These are phyloP conservation scores for Calameuta filiformis DNA, from an alignment of 2,888 invertebrate species.

Conservation along the genomic window DNA sequence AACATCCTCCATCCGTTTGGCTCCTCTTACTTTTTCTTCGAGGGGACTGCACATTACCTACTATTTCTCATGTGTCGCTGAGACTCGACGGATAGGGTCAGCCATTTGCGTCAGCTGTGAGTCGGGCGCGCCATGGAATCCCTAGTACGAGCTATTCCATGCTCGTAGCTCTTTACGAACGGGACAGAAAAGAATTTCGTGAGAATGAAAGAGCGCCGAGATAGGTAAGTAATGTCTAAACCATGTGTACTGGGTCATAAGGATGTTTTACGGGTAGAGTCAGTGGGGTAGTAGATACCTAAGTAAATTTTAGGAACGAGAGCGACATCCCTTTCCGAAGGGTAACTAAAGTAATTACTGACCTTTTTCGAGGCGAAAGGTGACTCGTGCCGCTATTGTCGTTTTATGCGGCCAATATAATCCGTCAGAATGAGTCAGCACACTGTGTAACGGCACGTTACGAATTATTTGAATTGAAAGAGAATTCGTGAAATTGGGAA, in stretches of 20 bases:
- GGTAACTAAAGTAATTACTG: not conserved
- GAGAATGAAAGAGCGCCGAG: not conserved
- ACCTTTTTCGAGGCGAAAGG: not conserved
- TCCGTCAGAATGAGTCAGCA: not conserved
- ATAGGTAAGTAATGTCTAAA: not conserved
- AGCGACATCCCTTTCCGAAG: not conserved
- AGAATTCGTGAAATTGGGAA: not conserved
- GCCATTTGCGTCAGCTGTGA: conserved; percentile 13
- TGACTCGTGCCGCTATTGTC: not conserved
- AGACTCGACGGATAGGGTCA: conserved; percentile 8
- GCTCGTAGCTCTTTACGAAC: not conserved
- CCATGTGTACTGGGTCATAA: not conserved
- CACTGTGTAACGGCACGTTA: not conserved
- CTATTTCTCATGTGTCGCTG: conserved; percentile 16
- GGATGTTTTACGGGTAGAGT: not conserved
- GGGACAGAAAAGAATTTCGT: not conserved
- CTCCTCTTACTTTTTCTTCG: not conserved
- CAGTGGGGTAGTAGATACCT: not conserved
- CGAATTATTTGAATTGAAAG: no score
- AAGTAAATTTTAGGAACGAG: not conserved
- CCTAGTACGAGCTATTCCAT: not conserved
- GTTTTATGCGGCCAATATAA: not conserved
- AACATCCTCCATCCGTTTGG: not conserved
- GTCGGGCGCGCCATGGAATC: not conserved
- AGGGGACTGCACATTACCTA: not conserved